Evolutionary conservation across 2,797 vertebrate genomes (phyloP), one percentile per base, ranked within the genome.

Genomic region (Crax fasciolata): DNA sequence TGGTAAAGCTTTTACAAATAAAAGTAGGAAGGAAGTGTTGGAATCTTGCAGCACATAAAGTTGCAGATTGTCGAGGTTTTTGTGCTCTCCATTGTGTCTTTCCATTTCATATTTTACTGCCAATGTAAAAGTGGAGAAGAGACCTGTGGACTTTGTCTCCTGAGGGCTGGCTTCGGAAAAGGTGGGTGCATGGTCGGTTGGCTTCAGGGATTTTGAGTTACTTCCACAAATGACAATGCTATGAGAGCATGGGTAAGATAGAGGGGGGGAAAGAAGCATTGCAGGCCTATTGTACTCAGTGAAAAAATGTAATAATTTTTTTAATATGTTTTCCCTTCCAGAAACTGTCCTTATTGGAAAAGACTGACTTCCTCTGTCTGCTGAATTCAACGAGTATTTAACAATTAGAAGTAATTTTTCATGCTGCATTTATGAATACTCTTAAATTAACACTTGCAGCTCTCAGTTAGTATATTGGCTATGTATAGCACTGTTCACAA

Each of bases 141-240:
- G 66, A 5, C n/a, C 2, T 63, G 48, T 11, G 20, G 51, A 8
- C 4, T 3, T 20, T 57, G 19, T 39, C 6, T 17, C 7, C 4
- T 3, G 6, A 11, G 44, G 15, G 8, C 10, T 5, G 10, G 18
- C 43, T 43, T 57, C 30, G 77, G 51, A 27, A 11, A 46, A 49
- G 27, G 11, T 0, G 35, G 18, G 11, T 5, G 17, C 1, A 0
- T 28, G 21, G 21, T 46, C 46, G 35, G 1, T 6, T 46, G 73
- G 63, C 43, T 28, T 32, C 58, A 6, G 38, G 32, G 32, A 4
- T 59, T 39, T 55, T 28, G 27, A 52, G 46, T 57, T 19, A 5
- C 32, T 84, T 30, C 3, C 6, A 44, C 7, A 65, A 43, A 16
- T 1, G 3, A 57, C 39, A 20, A 5, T 30, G 41, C 41, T n/a